Base-by-base conservation (phyloP, 2,113 vertebrate genomes). In the Lethenteron reissneri region DNA sequence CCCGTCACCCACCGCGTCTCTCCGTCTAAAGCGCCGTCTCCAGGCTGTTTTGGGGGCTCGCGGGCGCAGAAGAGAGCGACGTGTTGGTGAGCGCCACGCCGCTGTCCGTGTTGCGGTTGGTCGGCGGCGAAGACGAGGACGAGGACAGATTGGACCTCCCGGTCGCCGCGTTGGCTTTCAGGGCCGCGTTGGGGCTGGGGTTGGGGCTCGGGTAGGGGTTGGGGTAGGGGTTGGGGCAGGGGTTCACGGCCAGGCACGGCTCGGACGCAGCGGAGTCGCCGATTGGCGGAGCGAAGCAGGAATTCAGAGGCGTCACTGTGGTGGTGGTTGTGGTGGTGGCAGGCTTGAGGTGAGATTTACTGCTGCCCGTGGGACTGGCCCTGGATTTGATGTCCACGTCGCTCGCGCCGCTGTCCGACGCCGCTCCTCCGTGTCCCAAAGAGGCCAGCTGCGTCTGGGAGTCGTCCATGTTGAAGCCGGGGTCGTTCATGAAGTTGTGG, bases 401-500 rank as follows among this genome's bases (percentile, higher is more conserved):
- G 21, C 78, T 85, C 79, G 81, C 74, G 77, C 86, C 87, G 7
- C 86, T 80, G 69, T 95, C 94, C 77, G 94, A 88, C 58, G 90
- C 88, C 76, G 84, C 83, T 79, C 96, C 94, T 68, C 84, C 88
- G 81, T 97, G 90, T 71, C 96, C 94, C 76, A 99, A 97, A 78
- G 96, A 90, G 74, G 94, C 90, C 78, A 99, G 90, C 81, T 87
- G 88, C 80, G 94, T 92, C 72, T 89, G 91, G 82, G 92, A 92
- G 83, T 96, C 92, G 85, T 95, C 92, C 82, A 90, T 87, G 84
- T 89, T 89, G 86, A 99, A 99, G 81, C 97, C 94, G 12, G 94
- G 94, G 78, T 99, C 92, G 80, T 91, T 89, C 94, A 99, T 97
- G 85, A 97, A 99, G 82, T 99, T 99, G 86, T 99, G 94, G 84